A percentile compares a stretch with the other conserved stretches of the same genome.
Conservation (phyloP, 1,140 invertebrate species). For the Cotesia vestalis region DNA sequence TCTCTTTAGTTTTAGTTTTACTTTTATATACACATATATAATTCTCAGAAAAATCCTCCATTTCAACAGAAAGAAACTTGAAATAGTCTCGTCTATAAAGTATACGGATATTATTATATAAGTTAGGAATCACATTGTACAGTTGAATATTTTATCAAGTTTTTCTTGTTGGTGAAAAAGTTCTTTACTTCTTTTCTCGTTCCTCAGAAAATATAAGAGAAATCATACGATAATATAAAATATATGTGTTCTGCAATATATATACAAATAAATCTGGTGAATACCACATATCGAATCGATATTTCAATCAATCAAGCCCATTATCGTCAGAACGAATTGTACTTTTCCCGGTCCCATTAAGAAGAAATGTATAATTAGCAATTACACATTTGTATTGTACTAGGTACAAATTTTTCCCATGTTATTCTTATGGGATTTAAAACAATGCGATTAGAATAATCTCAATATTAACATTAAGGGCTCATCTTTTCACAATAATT, state of each 20-base stretch:
- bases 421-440: too few relatives aligned
- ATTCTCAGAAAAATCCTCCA: constrained; percentile 9
- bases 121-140: constrained; percentile 36
- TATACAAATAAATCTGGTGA: too few relatives aligned
- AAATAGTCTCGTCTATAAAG: constrained; percentile 32
- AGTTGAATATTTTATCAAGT: constrained; percentile 35
- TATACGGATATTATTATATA: constrained; percentile 36
- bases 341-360: too few relatives aligned
- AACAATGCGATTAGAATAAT: too few relatives aligned
- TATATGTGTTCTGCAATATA: neutral
- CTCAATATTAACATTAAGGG: too few relatives aligned
- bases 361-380: too few relatives aligned
- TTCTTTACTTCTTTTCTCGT: constrained; percentile 4
- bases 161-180: constrained; percentile 19
- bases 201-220: neutral
- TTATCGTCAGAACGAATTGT: too few relatives aligned
- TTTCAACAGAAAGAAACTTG: constrained; percentile 19
- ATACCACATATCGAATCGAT: too few relatives aligned
- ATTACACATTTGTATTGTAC: too few relatives aligned
- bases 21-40: neutral
- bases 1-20: constrained; percentile 1
- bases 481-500: too few relatives aligned
- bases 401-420: too few relatives aligned
- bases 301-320: too few relatives aligned
- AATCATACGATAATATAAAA: neutral